Conservation (phyloP, 2,888 invertebrate genomes). For the Aporophyla nigra region DNA sequence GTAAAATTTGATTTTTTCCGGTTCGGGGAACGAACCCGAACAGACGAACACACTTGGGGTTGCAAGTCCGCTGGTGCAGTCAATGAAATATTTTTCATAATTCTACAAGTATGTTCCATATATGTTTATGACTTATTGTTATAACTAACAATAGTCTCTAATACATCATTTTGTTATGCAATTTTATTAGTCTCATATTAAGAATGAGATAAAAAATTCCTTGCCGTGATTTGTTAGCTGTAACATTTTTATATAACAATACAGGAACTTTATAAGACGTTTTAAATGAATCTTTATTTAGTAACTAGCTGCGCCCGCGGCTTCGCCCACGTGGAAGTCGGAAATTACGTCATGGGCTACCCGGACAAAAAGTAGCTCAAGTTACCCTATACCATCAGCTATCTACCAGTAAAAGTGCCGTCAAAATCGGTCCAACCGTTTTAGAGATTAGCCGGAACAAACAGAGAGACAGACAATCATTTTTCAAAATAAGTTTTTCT, state of each 20-base stretch:
- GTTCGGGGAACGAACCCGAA: background rate
- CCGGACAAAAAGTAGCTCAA: too few relatives aligned
- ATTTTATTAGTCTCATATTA: background rate
- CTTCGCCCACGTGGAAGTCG: too few relatives aligned
- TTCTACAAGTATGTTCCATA: too few relatives aligned
- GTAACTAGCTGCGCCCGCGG: too few relatives aligned
- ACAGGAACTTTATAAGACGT: slow-evolving; percentile 11
- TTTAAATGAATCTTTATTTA: background rate
- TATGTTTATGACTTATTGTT: background rate
- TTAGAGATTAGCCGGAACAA: too few relatives aligned
- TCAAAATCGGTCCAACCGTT: too few relatives aligned
- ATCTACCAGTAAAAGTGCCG: too few relatives aligned
- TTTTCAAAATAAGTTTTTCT: too few relatives aligned
- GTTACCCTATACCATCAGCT: too few relatives aligned
- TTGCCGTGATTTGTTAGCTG: background rate
- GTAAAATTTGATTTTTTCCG: background rate
- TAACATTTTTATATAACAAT: background rate
- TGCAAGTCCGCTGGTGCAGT: background rate
- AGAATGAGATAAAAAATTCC: background rate
- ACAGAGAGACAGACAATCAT: too few relatives aligned
- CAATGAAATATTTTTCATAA: background rate
- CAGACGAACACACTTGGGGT: background rate
- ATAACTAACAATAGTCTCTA: background rate
- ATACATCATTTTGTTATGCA: background rate
- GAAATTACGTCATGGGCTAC: too few relatives aligned